These are phyloP conservation scores for Hermaeophaga mercurialis DNA, from an alignment of 2,888 invertebrate species.

Conservation along the genomic window DNA sequence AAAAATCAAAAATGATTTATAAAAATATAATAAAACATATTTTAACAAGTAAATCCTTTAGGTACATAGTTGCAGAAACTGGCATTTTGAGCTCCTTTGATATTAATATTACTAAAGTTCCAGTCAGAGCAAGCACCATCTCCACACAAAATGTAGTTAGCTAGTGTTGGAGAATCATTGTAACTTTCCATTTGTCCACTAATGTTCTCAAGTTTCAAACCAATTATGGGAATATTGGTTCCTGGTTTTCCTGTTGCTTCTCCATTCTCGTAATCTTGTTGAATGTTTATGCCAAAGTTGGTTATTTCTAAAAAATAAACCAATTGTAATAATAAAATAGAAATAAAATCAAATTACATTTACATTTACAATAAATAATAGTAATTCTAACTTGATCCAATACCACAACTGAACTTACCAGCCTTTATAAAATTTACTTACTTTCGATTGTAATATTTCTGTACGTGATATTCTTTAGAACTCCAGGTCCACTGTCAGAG, in stretches of 20 bases:
- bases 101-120: slow-evolving; percentile 27
- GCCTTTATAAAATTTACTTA: too few relatives aligned
- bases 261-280: slow-evolving; percentile 16
- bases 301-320: slow-evolving; percentile 24
- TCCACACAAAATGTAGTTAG: slow-evolving; percentile 12
- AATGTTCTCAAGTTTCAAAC: slow-evolving; percentile 16
- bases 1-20: too few relatives aligned
- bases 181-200: slow-evolving; percentile 14
- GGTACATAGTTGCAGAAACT: slow-evolving; percentile 32
- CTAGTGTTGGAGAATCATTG: slow-evolving; percentile 15
- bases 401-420: too few relatives aligned
- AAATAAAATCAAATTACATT: too few relatives aligned
- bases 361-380: too few relatives aligned
- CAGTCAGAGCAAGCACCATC: slow-evolving; percentile 18
- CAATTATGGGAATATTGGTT: slow-evolving; percentile 18
- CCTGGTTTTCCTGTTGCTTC: slow-evolving; percentile 13
- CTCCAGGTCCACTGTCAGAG: slow-evolving; percentile 22
- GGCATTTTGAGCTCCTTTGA: slow-evolving; percentile 18
- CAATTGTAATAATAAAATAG: too few relatives aligned
- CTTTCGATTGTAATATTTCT: slow-evolving; percentile 30
- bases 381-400: too few relatives aligned
- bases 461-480: slow-evolving; percentile 24
- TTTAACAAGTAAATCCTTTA: slow-evolving; percentile 27
- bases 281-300: slow-evolving; percentile 18
- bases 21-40: neutral